Percentiles rank a stretch among this genome's conserved stretches.
Evolutionary conservation across 2,888 invertebrate species (phyloP).

Genomic region (Zonitis immaculata): DNA sequence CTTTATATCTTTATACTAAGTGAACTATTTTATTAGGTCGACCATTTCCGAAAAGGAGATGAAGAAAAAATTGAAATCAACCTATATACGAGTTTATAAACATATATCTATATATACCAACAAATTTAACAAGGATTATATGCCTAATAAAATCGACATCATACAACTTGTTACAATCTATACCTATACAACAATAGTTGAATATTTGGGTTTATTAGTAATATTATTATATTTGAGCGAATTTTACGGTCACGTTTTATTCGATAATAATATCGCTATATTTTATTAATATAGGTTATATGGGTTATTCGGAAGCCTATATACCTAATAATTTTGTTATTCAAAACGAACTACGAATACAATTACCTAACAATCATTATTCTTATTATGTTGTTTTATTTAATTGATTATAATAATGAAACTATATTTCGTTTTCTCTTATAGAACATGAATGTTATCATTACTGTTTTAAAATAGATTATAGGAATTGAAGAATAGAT

Average conservation of each 20-base stretch:
- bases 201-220: conserved; percentile 37
- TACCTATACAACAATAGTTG: no score
- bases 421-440: background rate
- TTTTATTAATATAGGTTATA: conserved; percentile 33
- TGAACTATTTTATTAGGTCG: conserved; percentile 18
- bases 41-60: no score
- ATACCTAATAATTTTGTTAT: background rate
- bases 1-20: conserved; percentile 8
- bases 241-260: conserved; percentile 38
- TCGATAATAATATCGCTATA: conserved; percentile 38
- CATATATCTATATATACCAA: conserved; percentile 28
- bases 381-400: no score
- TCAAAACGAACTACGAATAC: background rate
- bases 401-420: background rate
- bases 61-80: no score
- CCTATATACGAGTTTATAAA: no score
- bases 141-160: conserved; percentile 42
- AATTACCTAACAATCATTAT: no score
- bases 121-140: conserved; percentile 42
- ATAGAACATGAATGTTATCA: no score
- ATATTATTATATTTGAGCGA: conserved; percentile 19
- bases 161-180: conserved; percentile 37
- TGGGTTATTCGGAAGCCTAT: conserved; percentile 5
- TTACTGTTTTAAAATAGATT: no score
- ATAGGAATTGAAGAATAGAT: no score